These are phyloP conservation scores for Axea sp. DNA, from an alignment of 2,888 invertebrate species.

Conservation along the genomic window DNA sequence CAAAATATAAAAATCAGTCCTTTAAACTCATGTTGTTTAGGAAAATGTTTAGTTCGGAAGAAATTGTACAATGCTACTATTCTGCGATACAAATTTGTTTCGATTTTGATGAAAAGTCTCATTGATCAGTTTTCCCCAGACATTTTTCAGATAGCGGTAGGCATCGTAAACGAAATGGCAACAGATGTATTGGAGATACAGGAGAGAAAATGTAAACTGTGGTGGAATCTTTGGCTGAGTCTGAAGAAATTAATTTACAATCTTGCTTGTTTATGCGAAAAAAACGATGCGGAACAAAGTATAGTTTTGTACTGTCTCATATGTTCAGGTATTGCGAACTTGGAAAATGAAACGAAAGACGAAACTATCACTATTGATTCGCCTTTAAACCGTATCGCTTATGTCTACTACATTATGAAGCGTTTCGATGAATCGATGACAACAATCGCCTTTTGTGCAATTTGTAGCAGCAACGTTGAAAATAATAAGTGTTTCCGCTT, in stretches of 20 bases:
- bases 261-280: background rate
- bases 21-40: background rate
- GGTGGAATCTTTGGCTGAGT: slow-evolving; percentile 9
- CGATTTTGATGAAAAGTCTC: background rate
- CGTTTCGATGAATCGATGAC: slow-evolving; percentile 71
- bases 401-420: slow-evolving; percentile 62
- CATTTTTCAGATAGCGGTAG: background rate
- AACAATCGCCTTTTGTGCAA: slow-evolving; percentile 67
- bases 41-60: slow-evolving; percentile 3
- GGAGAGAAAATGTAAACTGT: background rate
- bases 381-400: slow-evolving; percentile 66
- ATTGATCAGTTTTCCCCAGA: background rate
- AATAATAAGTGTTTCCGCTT: slow-evolving; percentile 70
- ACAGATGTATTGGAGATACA: slow-evolving; percentile 3
- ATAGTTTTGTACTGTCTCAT: slow-evolving; percentile 9
- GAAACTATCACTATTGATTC: slow-evolving; percentile 53
- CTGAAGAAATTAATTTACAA: slow-evolving; percentile 10
- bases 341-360: slow-evolving; percentile 7
- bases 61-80: background rate
- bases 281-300: slow-evolving; percentile 6
- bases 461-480: slow-evolving; percentile 66
- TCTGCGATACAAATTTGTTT: slow-evolving; percentile 1
- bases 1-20: background rate
- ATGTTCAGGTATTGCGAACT: slow-evolving; percentile 18
- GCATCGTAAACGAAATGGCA: slow-evolving; percentile 3